phyloP scores from a whole-genome alignment of 2,797 vertebrate genomes.

The Selene dorsalis region DNA sequence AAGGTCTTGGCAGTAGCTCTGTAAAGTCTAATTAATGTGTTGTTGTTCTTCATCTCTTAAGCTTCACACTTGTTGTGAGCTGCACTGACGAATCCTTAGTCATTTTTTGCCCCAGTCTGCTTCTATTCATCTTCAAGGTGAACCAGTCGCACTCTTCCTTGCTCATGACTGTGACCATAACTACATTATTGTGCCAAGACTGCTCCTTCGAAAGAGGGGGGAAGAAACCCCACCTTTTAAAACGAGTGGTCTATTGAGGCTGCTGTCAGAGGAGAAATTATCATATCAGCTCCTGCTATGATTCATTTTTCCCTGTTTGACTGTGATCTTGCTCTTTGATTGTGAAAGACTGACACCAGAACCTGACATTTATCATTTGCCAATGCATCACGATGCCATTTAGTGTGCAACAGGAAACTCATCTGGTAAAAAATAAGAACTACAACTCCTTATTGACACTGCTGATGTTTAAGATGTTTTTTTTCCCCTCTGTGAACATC shows the following conservation, averaged over 20 bases:
- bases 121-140: background rate
- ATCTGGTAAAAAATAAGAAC: background rate
- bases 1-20: background rate
- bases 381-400: background rate
- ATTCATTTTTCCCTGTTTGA: background rate
- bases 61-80: background rate
- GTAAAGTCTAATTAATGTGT: background rate
- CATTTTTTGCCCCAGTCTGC: background rate
- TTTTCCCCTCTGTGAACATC: background rate
- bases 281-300: background rate
- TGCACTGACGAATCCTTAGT: background rate
- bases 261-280: background rate
- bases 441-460: background rate
- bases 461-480: background rate
- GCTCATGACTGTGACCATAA: background rate
- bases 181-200: background rate
- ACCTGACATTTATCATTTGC: constrained; percentile 3
- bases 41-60: background rate
- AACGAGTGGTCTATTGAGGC: background rate
- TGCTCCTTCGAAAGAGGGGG: background rate
- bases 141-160: background rate
- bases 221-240: too few relatives aligned
- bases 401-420: background rate
- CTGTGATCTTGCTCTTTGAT: background rate
- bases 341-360: background rate